Evolutionary conservation across 2,113 vertebrate genomes (phyloP).

Genomic region (Mesitornis unicolor): DNA sequence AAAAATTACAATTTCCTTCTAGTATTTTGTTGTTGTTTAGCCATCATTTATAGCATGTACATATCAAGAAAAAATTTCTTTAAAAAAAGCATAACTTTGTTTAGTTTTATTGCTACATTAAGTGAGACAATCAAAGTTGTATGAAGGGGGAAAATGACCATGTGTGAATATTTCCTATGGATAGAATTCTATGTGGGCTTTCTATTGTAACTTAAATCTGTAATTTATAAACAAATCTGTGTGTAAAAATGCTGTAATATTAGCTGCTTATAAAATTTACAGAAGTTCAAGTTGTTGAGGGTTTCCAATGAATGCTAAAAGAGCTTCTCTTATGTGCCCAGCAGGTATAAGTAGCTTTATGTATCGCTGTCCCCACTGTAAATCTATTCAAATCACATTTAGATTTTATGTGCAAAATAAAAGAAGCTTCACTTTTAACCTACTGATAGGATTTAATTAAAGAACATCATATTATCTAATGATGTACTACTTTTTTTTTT

Average conservation of each 20-base stretch:
- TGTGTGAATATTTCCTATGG: conserved; percentile 78
- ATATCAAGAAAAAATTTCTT: conserved; percentile 22
- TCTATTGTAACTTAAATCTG: conserved; percentile 72
- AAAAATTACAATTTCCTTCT: background rate
- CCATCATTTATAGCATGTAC: background rate
- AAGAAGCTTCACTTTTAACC: conserved; percentile 66
- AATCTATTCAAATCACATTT: conserved; percentile 79
- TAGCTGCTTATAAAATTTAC: conserved; percentile 88
- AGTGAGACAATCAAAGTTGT: conserved; percentile 64
- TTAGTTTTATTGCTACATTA: conserved; percentile 33
- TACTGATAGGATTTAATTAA: conserved; percentile 51
- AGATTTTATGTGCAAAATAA: conserved; percentile 74
- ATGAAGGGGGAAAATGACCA: conserved; percentile 5
- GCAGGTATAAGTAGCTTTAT: conserved; percentile 83
- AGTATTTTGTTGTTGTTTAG: conserved; percentile 2
- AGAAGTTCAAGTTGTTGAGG: conserved; percentile 72
- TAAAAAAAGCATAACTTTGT: background rate
- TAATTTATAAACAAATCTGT: conserved; percentile 74
- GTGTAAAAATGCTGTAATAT: conserved; percentile 86
- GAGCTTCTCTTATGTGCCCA: conserved; percentile 82
- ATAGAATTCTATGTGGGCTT: conserved; percentile 67
- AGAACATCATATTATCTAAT: conserved; percentile 44
- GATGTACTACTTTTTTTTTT: background rate
- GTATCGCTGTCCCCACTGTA: conserved; percentile 83
- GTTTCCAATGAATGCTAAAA: conserved; percentile 81